phyloP scores from a whole-genome alignment of 1,140 invertebrate species.

The Gonatopus flavifemur region DNA sequence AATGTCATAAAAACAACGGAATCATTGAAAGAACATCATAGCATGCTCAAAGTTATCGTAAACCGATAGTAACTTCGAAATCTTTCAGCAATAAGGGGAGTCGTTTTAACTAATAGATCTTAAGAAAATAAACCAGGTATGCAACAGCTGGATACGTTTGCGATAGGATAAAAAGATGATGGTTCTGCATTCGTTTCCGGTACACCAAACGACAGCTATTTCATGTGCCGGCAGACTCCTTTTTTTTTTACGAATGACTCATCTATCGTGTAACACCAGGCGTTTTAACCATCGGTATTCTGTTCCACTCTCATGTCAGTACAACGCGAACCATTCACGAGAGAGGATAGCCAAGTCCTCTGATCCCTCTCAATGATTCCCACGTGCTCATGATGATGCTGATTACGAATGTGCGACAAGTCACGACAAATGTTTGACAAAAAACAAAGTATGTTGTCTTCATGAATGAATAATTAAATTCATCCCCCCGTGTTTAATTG shows the following conservation, averaged over 20 bases:
- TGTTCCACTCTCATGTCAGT: constrained; percentile 24
- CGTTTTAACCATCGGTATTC: constrained; percentile 21
- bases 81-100: too few species aligned
- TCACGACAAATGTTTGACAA: background rate
- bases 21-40: too few species aligned
- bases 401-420: background rate
- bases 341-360: constrained; percentile 16
- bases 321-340: constrained; percentile 13
- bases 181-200: too few species aligned
- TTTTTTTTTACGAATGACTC: constrained; percentile 18
- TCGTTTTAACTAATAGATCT: too few species aligned
- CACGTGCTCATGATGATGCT: constrained; percentile 11
- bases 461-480: background rate
- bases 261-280: constrained; percentile 18
- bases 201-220: too few species aligned
- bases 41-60: too few species aligned
- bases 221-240: too few species aligned
- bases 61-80: too few species aligned
- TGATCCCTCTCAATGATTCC: background rate
- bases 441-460: background rate
- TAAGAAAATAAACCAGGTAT: too few species aligned
- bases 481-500: background rate
- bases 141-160: too few species aligned
- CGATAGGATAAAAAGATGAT: too few species aligned
- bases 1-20: too few species aligned